Evolutionary conservation across 2,888 invertebrate species (phyloP).

Genomic region (Aricia artaxerxes): DNA sequence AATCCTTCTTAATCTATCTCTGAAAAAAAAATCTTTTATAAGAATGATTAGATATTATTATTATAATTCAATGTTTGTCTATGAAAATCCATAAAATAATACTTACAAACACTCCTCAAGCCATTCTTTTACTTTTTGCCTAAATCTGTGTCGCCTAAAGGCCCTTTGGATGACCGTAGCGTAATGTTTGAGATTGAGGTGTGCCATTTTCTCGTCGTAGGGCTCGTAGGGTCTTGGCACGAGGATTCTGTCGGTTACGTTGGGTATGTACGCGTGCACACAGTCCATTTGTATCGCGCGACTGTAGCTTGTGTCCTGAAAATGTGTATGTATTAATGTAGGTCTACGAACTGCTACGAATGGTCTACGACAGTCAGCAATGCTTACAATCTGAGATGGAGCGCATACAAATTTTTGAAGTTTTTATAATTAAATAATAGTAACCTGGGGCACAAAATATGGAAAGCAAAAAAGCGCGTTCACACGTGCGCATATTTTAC

Average conservation of each 20-base stretch:
- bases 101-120: constrained; percentile 64
- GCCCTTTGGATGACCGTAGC: constrained; percentile 84
- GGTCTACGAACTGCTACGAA: neutral
- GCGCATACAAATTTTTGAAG: too few species aligned
- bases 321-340: constrained; percentile 35
- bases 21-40: constrained; percentile 42
- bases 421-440: too few species aligned
- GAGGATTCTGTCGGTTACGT: constrained; percentile 82
- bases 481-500: too few species aligned
- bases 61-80: neutral
- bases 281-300: constrained; percentile 83
- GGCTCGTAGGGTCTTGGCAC: constrained; percentile 83
- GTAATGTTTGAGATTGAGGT: constrained; percentile 79
- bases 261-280: constrained; percentile 81
- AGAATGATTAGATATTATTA: too few species aligned
- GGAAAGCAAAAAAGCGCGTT: too few species aligned
- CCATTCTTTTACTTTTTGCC: constrained; percentile 65
- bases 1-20: constrained; percentile 71
- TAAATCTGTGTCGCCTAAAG: constrained; percentile 80
- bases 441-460: too few species aligned
- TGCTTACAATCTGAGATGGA: too few species aligned
- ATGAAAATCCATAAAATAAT: constrained; percentile 18
- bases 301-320: constrained; percentile 76
- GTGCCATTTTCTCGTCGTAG: constrained; percentile 80
- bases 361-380: too few species aligned